Base-by-base conservation (phyloP, 37 sponge, comb jelly and placozoan species). In the Crambe crambe region DNA sequence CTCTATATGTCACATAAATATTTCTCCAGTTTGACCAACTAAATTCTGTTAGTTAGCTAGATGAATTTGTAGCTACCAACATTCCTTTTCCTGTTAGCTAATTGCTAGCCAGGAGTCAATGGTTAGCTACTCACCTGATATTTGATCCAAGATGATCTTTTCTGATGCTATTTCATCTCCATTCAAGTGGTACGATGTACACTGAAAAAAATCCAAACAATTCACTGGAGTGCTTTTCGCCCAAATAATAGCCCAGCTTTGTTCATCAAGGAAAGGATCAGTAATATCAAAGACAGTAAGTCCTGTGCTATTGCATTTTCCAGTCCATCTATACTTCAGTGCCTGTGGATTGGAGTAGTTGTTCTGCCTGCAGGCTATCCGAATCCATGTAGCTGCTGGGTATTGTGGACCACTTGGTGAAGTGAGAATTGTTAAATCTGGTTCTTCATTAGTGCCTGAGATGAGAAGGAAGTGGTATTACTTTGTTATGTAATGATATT, bases 201-300 rank as follows among this genome's bases (percentile, higher is more conserved):
- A 70, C 2, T 42, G 42, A 42, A 42, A 39, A 12, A 18, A 20
- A 70, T 70, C 70, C 70, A 70, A 2, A 36, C 70, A 70, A 23
- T 40, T 8, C 23, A 42, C 9, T 22, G 77, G 65, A 26, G 77
- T 64, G 44, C 64, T 38, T 27, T 44, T 31, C 39, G 63, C 44
- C 77, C 77, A 77, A 30, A 77, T 41, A n/a, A 30, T 9, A 37
- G 64, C 77, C 58, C n/a, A 77, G 43, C 65, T 23, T 10, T 77
- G 43, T 60, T 37, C 76, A 60, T 60, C 76, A 9, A 58, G 36
- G 12, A 76, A 25, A n/a, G 77, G 77, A 17, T 77, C 43, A 5
- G 4, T 12, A 12, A 42, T 43, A 8, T 12, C 27, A 17, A 77
- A n/a, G 3, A 58, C 61, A 10, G 31, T 31, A 22, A 37, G 12